Evolutionary conservation across 2,113 vertebrate species (phyloP).

Genomic region (Trichechus manatus): DNA sequence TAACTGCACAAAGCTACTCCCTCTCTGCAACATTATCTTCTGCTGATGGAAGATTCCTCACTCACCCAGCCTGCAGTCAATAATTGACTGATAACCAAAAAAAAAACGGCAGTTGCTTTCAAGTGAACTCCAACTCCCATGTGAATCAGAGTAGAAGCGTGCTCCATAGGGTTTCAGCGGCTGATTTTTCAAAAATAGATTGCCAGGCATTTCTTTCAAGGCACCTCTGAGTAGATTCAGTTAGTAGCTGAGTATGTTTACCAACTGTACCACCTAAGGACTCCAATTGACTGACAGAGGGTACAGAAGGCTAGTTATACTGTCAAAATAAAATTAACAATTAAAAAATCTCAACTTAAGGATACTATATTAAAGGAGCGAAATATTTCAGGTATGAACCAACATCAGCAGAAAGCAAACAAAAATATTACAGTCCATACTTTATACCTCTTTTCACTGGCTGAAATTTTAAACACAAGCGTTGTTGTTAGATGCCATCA

Average conservation of each 20-base stretch:
- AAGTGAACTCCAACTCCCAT: too few species aligned
- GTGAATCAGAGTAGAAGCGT: too few species aligned
- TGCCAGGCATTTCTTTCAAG: too few species aligned
- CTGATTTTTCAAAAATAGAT: too few species aligned
- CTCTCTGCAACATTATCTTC: not conserved
- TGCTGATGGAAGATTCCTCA: not conserved
- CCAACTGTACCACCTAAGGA: too few species aligned
- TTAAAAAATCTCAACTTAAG: not conserved
- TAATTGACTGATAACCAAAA: not conserved
- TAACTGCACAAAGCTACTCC: not conserved
- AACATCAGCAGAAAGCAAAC: not conserved
- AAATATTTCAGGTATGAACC: not conserved
- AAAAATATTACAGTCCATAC: not conserved
- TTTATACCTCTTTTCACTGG: not conserved
- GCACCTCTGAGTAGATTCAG: too few species aligned
- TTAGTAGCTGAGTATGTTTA: too few species aligned
- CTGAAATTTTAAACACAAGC: not conserved
- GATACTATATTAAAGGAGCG: not conserved
- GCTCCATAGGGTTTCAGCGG: too few species aligned
- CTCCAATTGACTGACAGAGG: not conserved
- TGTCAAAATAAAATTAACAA: not conserved
- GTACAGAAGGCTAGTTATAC: not conserved
- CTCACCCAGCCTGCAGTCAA: not conserved
- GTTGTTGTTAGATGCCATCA: too few species aligned
- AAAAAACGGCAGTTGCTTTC: too few species aligned